Evolutionary conservation across 2,797 vertebrate species (phyloP), one percentile per base, ranked within the genome.

Genomic region (Rhabdophis nuchalis): DNA sequence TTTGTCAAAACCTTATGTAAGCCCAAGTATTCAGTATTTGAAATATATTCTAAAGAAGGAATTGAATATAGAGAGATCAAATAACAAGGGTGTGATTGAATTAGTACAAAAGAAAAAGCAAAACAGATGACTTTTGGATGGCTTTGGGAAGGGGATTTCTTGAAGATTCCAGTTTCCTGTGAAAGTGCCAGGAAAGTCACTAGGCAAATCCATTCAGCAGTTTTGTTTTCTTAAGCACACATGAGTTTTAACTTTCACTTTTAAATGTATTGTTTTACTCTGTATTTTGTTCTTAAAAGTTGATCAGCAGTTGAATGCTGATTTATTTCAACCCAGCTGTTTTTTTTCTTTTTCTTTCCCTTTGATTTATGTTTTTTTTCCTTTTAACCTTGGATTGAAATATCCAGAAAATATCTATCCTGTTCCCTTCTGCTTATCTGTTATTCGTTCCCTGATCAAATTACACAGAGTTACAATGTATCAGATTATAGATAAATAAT

Each of bases 11-110:
- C 36, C 2, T 82, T 82, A 46, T 46, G 20, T 16, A 53, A 54
- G 8, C 52, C 9, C 29, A 36, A 2, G 64, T 89, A 27, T 36
- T 27, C n/a, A 25, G 36, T 72, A 53, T 25, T 14, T 77, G 23
- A 91, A 77, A 1, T 9, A 1, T 72, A 53, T 85, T 94, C 91
- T 92, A 93, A 91, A 92, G 56, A 93, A 53, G 1, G 2, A 0
- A 94, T 93, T 92, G 52, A 93, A 16, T 86, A 46, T 61, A 3
- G 2, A 72, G 46, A 46, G 29, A 86, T 92, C 60, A 91, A 60
- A 88, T 5, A 53, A 89, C 86, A 56, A 91, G 91, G 60, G 56
- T 92, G 54, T 85, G 53, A 90, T 53, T 90, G 88, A 91, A 41
- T 13, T 87, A 92, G 6, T 46, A 92, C n/a, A 23, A 72, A 54